Evolutionary conservation across 2,113 vertebrate species (phyloP).

Genomic region (Gymnocephalus cernua): DNA sequence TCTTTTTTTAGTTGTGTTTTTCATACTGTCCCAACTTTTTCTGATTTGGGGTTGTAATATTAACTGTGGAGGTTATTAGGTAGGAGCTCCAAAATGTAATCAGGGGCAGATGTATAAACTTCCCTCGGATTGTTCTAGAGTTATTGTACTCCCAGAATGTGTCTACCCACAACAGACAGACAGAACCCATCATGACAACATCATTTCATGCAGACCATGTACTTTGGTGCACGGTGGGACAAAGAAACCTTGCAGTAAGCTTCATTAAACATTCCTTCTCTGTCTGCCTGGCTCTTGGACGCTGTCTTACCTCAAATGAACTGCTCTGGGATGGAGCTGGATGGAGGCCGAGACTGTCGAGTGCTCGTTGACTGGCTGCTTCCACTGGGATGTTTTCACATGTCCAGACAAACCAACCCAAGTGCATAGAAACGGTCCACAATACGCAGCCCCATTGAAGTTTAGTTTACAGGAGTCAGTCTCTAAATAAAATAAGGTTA

Average conservation of each 20-base stretch:
- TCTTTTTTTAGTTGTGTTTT: no score
- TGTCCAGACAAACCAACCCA: not conserved
- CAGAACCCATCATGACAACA: slow-evolving; percentile 1
- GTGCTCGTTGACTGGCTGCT: slow-evolving; percentile 12
- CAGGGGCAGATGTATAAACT: not conserved
- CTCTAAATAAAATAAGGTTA: no score
- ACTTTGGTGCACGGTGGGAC: slow-evolving; percentile 1
- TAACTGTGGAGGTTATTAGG: not conserved
- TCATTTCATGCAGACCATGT: slow-evolving; percentile 8
- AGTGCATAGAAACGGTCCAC: not conserved
- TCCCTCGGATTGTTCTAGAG: not conserved
- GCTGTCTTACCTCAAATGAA: slow-evolving; percentile 40
- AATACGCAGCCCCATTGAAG: not conserved
- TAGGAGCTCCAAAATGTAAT: not conserved
- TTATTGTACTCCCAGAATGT: not conserved
- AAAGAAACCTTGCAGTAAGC: slow-evolving; percentile 15
- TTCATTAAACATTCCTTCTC: slow-evolving; percentile 43
- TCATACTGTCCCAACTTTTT: no score
- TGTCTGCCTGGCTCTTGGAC: slow-evolving; percentile 21
- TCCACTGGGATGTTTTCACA: slow-evolving; percentile 2
- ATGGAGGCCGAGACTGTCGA: slow-evolving; percentile 19
- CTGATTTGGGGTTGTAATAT: no score
- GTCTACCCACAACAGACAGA: not conserved
- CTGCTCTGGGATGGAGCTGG: slow-evolving; percentile 19
- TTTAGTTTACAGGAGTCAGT: no score